Percentiles rank a stretch among this genome's conserved stretches.
Conservation (phyloP, 2,113 vertebrate species). For the Myanophis thanlyinensis region DNA sequence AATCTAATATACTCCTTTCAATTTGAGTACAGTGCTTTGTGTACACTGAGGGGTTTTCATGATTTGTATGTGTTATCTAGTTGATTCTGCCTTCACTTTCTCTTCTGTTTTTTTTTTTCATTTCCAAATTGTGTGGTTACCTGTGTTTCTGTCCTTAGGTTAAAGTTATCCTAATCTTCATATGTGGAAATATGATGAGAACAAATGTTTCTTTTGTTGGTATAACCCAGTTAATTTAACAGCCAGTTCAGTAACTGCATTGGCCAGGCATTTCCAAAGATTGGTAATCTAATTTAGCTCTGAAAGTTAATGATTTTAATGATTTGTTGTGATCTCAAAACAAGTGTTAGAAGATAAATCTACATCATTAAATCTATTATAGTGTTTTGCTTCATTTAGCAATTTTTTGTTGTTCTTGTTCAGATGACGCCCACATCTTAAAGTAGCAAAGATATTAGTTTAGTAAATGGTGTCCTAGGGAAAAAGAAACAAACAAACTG, state of each 20-base stretch:
- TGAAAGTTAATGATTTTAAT: constrained; percentile 77
- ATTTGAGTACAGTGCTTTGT: not conserved
- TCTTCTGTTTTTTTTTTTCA: not conserved
- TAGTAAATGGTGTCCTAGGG: constrained; percentile 65
- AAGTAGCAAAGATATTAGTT: constrained; percentile 62
- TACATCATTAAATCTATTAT: constrained; percentile 76
- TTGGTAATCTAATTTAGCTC: constrained; percentile 71
- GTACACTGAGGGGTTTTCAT: not conserved
- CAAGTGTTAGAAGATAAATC: constrained; percentile 76
- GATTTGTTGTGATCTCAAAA: constrained; percentile 80
- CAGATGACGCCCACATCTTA: constrained; percentile 65
- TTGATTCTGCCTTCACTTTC: not conserved
- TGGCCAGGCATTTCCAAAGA: constrained; percentile 61
- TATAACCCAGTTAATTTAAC: constrained; percentile 13
- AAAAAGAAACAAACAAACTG: not conserved
- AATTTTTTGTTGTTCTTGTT: constrained; percentile 63
- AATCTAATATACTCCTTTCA: not conserved
- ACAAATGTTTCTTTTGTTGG: not conserved
- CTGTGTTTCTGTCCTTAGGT: not conserved
- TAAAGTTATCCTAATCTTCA: not conserved
- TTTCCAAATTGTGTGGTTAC: not conserved
- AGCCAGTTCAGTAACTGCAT: constrained; percentile 45
- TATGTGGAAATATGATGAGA: not conserved
- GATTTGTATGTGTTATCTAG: not conserved
- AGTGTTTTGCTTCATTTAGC: constrained; percentile 77